Percentiles rank a stretch among this genome's conserved stretches.
Evolutionary conservation across 1,140 invertebrate genomes (phyloP).

Genomic region (Schlechtendalia chinensis): DNA sequence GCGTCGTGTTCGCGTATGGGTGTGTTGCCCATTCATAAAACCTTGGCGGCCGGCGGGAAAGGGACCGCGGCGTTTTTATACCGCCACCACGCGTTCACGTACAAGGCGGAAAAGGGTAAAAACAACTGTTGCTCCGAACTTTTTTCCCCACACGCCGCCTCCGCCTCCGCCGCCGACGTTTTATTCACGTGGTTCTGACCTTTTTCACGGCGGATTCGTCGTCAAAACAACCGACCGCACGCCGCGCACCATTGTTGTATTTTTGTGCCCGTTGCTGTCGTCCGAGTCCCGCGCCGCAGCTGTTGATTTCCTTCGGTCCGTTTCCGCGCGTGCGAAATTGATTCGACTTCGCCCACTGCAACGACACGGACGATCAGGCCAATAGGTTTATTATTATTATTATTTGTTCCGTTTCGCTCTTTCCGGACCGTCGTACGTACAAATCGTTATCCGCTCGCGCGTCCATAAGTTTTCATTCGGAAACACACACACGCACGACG

Average conservation of each 20-base stretch:
- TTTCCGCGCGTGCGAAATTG: too few species aligned
- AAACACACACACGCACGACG: too few species aligned
- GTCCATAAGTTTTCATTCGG: too few species aligned
- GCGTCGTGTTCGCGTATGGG: background rate
- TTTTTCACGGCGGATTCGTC: conserved; percentile 43
- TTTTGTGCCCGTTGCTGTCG: background rate
- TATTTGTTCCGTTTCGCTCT: too few species aligned
- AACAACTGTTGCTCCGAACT: conserved; percentile 48
- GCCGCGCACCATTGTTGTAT: conserved; percentile 18
- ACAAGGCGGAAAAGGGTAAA: conserved; percentile 45
- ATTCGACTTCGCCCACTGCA: too few species aligned
- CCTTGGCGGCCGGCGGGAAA: conserved; percentile 19
- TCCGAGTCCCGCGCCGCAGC: too few species aligned
- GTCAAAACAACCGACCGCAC: conserved; percentile 37
- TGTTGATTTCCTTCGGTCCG: background rate
- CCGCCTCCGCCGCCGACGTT: conserved; percentile 21
- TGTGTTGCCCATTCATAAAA: conserved; percentile 36
- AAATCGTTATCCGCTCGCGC: too few species aligned
- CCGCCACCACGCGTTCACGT: conserved; percentile 30
- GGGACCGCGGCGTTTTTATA: conserved; percentile 44
- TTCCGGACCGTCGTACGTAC: too few species aligned
- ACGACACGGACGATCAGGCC: too few species aligned
- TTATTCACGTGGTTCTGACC: conserved; percentile 47
- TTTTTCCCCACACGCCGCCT: conserved; percentile 34
- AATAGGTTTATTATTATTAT: too few species aligned